Conservation (phyloP, 35 echinoderm and acorn worm species). For the Diadema setosum region DNA sequence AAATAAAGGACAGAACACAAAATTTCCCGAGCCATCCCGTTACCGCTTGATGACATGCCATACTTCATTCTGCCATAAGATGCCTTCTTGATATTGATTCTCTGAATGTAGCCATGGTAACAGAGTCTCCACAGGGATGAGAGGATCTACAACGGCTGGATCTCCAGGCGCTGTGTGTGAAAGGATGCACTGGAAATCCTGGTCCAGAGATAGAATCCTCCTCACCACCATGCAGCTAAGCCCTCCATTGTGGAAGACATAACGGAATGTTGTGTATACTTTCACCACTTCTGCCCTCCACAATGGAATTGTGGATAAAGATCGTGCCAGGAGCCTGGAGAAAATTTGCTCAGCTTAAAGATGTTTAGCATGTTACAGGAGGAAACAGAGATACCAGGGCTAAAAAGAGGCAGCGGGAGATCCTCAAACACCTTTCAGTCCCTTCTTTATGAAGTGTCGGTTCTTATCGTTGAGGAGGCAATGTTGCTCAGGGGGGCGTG, state of each 20-base stretch:
- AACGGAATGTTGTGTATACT: not conserved
- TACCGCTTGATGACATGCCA: too few relatives aligned
- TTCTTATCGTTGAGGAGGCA: constrained; percentile 13
- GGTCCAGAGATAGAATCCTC: not conserved
- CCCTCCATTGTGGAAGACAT: not conserved
- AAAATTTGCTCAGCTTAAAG: too few relatives aligned
- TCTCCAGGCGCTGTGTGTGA: not conserved
- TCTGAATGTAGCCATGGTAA: not conserved
- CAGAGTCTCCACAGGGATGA: not conserved
- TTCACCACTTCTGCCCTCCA: not conserved
- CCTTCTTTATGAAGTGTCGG: too few relatives aligned
- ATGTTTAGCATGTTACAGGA: not conserved
- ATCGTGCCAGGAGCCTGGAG: not conserved
- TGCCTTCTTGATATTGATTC: not conserved
- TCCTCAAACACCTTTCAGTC: not conserved
- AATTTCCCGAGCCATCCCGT: too few relatives aligned
- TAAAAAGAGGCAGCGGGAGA: not conserved
- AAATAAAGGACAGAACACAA: too few relatives aligned
- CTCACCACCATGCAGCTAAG: not conserved
- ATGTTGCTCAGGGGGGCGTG: not conserved
- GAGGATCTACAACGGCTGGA: too few relatives aligned
- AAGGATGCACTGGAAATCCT: not conserved
- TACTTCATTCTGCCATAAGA: too few relatives aligned
- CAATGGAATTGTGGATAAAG: not conserved
- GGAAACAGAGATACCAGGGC: not conserved